Base-by-base conservation (phyloP, 2,888 invertebrate species). In the Homarus gammarus region DNA sequence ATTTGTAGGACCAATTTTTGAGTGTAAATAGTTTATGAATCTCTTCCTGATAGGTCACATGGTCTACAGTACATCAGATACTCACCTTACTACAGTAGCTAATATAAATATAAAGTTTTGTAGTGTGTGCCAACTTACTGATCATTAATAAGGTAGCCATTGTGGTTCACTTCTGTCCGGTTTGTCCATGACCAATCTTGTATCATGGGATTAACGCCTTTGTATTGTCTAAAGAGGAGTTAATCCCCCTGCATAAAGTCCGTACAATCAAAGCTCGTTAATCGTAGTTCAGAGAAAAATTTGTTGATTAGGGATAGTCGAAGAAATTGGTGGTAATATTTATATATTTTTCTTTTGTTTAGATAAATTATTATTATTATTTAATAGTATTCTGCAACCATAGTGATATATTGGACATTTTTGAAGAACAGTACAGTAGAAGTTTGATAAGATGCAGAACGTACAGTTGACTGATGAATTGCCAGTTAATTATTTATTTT, bases 1-100 rank as follows among this genome's bases (percentile, higher is more conserved):
- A 82, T 49, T 18, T 82, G 70, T 70, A 82, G 82, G 82, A 82
- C 82, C 82, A 82, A 82, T 68, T 70, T 70, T 31, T 31, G 70
- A 70, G n/a, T 82, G 82, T 82, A 82, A n/a, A 82, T 82, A 82
- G 33, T 68, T 40, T 44, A 49, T 68, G 49, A 40, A 70, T 44
- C 49, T 44, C 44, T 40, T 27, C 68, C 49, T 38, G 10, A 1
- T 31, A 68, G 68, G 68, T 27, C 2, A 18, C 44, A 56, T 27
- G 40, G n/a, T 44, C 40, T 40, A 40, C n/a, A n/a, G n/a, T n/a
- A n/a, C 64, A 64, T 27, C 64, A 64, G 31, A 64, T 64, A 64
- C 22, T 22, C 27, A 64, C 31, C 27, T 64, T 22, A 64, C 18
- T 64, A 27, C 10, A 27, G 6, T 8, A 22, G 22, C 22, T 18